Evolutionary conservation across 2,888 invertebrate genomes (phyloP), one percentile per base, ranked within the genome.

Genomic region (Sceliomorpha sp.): DNA sequence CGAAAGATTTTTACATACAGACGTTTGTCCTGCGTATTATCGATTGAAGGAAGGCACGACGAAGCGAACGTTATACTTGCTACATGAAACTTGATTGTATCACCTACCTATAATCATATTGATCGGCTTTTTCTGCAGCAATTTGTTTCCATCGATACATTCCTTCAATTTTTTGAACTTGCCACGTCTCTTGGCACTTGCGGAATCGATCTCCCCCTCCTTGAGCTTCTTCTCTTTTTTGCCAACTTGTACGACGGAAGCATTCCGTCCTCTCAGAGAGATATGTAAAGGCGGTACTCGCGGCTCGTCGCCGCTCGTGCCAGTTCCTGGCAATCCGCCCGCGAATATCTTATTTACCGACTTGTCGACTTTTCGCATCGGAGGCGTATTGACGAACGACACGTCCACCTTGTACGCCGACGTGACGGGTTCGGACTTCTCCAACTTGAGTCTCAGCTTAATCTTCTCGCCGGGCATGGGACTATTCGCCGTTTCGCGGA

Each of bases 211-310:
- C 7, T 90, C 90, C 1, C 76, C 88, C 66, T 85, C 86, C 77
- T 92, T 90, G 62, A 92, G 91, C 75, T 93, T 93, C 63, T 89
- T 89, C 62, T 90, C 89, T 77, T 94, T 94, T 44, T 94, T 93
- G 83, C 93, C 93, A 81, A 93, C 94, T 76, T 95, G 95, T 40
- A 96, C 95, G 31, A 95, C 95, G 0, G 95, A 95, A 10, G 91
- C 90, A 85, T 95, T 96, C 58, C 95, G 91, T 0, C 95, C 95
- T 63, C 96, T 91, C 32, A 97, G 89, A 58, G 96, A 96, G 78
- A 97, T 96, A 86, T 96, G 96, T 66, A 96, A 89, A 0, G 96
- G 97, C 5, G 97, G 96, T 39, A 97, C 97, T 53, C 96, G 90
- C 4, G 94, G 92, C 78, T 95, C 95, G 68, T 94, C 95, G 8